A percentile compares a stretch with the other conserved stretches of the same genome.
Evolutionary conservation across 2,888 invertebrate species (phyloP).

Genomic region (Plutella xylostella): DNA sequence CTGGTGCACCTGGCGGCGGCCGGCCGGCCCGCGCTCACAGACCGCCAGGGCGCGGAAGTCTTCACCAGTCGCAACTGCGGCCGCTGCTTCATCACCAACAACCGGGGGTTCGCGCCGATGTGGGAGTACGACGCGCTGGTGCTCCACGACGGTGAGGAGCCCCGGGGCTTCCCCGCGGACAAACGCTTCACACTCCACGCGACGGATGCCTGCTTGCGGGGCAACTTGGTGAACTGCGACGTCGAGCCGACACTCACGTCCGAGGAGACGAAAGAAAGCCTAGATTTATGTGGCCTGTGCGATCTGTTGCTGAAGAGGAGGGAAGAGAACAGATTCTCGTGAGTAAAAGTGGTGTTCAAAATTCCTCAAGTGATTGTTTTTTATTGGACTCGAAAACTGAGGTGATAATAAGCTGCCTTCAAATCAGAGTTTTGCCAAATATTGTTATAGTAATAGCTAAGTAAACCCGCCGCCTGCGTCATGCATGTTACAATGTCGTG

Average conservation of each 20-base stretch:
- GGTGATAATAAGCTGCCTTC: too few species aligned
- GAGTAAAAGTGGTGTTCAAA: too few species aligned
- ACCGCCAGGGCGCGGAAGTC: slow-evolving; percentile 33
- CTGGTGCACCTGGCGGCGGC: slow-evolving; percentile 33
- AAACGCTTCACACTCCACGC: slow-evolving; percentile 21
- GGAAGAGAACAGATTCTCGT: too few species aligned
- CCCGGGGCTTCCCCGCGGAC: background rate
- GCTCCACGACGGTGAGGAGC: slow-evolving; percentile 17
- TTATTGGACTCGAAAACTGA: too few species aligned
- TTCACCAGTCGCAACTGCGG: slow-evolving; percentile 31
- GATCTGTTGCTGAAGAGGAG: background rate
- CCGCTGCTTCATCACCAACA: slow-evolving; percentile 40
- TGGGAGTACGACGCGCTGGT: slow-evolving; percentile 40
- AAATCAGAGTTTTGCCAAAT: too few species aligned
- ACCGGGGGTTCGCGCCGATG: slow-evolving; percentile 37
- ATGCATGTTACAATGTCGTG: too few species aligned
- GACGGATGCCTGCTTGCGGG: slow-evolving; percentile 25
- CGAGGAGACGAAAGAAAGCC: slow-evolving; percentile 21
- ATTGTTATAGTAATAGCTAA: too few species aligned
- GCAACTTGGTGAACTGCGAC: slow-evolving; percentile 28
- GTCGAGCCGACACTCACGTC: slow-evolving; percentile 31
- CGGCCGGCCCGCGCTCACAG: slow-evolving; percentile 25
- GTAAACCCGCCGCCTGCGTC: too few species aligned
- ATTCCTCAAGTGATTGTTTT: too few species aligned
- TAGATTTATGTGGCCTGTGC: slow-evolving; percentile 29